Evolutionary conservation across 2,113 vertebrate genomes (phyloP), one percentile per base, ranked within the genome.

Genomic region (Polypterus senegalus): DNA sequence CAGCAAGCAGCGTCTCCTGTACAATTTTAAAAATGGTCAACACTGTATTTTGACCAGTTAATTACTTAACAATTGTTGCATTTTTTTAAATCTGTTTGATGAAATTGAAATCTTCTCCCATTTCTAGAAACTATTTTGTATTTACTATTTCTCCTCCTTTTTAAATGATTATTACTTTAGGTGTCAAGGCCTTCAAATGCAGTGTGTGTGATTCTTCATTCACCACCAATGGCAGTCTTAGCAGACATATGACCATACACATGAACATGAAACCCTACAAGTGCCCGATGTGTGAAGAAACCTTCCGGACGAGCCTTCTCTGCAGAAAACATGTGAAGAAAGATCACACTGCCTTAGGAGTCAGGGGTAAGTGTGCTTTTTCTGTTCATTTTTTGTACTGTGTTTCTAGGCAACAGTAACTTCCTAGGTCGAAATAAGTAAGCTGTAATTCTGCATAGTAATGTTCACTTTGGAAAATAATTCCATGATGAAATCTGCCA

Each of bases 211-310:
- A 78, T 4, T 85, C 93, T 1, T 85, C 91, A 0, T 99, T 99
- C 78, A 99, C 96, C 66, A 99, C 96, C 69, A 99, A 98, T 9
- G 94, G 94, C 63, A 98, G 96, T 79, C 89, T 98, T 78, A 99
- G 92, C 53, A 84, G 96, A 54, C 96, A 99, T 83, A 91, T 90
- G 88, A 88, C 92, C 60, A 94, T 92, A 59, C 96, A 99, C 70
- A 75, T 84, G 71, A 89, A 86, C 80, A 77, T 87, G 70, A 94
- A 92, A 78, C 89, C 92, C 7, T 97, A 90, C 77, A 97, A 92
- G 75, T 99, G 96, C 69, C 85, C 86, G 0, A 80, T 95, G 75
- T 99, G 96, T 59, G 86, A 90, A 8, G 91, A 97, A 68, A 92
- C 81, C 73, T 98, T 97, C 82, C 88, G 96, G 64, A 95, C 91